Base-by-base conservation (phyloP, 2,113 vertebrate genomes). In the Equus quagga region DNA sequence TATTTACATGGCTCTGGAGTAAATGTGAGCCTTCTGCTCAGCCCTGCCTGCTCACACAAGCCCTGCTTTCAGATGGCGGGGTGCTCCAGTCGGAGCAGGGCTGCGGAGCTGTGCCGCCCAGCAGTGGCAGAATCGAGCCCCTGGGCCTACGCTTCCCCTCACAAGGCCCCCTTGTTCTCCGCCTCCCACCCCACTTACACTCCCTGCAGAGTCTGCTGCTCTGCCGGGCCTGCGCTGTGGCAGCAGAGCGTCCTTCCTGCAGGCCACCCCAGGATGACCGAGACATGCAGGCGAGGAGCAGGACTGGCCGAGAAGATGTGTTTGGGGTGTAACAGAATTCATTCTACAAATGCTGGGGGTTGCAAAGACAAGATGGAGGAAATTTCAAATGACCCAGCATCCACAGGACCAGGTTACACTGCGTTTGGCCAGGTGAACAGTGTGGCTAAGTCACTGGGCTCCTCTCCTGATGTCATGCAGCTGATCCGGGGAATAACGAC, bases 71-170 rank as follows among this genome's bases (percentile, higher is more conserved):
- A 67, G 51, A 24, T 0, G 18, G 2, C 81, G 21, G 58, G 41
- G 31, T 6, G 5, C 51, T 4, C 11, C 18, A 2, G 0, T 31
- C 0, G 1, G 69, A 13, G 51, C 36, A 5, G n/a, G 36, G 79
- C 28, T 6, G 1, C 3, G 0, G 75, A 41, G 72, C 91, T 5
- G 17, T 10, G 33, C 49, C 1, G 76, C n/a, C 46, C 6, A 31
- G 75, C 75, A 31, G 46, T 2, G 51, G 36, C 26, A 60, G 51
- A 58, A n/a, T 41, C 51, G 6, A 9, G 0, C 58, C 67, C 65
- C 23, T 13, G 1, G 80, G 46, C 24, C 62, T 31, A 31, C 41
- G 13, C 33, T 31, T 14, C n/a, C 28, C 76, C 23, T 24, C 6
- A 41, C 26, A 60, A 49, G 49, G 41, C 60, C 36, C 19, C 49